Percentiles rank a stretch among this genome's conserved stretches.
Evolutionary conservation across 1,140 invertebrate species (phyloP).

Genomic region (Micrasema minimum): DNA sequence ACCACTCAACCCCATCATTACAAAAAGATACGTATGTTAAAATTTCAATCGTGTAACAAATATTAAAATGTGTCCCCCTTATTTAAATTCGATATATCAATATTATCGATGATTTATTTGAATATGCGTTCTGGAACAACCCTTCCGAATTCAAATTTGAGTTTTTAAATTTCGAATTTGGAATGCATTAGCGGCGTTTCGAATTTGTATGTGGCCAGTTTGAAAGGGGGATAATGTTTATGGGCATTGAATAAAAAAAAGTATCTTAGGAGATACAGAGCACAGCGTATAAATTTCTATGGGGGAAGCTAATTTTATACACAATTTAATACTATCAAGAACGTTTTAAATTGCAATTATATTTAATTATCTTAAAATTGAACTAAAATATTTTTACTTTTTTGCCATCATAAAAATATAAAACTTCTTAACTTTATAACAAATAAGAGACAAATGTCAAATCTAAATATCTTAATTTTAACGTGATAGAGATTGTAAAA

Average conservation of each 20-base stretch:
- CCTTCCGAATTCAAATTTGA: slow-evolving; percentile 21
- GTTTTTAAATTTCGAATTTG: slow-evolving; percentile 5
- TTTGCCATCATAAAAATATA: no score
- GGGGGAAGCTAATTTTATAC: no score
- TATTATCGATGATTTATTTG: slow-evolving; percentile 34
- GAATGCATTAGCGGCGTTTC: slow-evolving; percentile 30
- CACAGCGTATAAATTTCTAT: no score
- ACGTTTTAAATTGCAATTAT: no score
- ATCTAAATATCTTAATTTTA: no score
- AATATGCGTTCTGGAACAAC: slow-evolving; percentile 11
- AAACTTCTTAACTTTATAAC: no score
- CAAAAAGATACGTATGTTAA: neutral
- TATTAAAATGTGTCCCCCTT: slow-evolving; percentile 5
- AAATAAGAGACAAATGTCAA: no score
- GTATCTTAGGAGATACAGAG: no score
- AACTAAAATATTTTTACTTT: no score
- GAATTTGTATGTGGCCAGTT: slow-evolving; percentile 14
- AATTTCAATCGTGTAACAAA: neutral
- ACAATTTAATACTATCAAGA: no score
- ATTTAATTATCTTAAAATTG: no score
- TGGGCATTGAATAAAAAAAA: neutral
- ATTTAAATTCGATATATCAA: slow-evolving; percentile 26
- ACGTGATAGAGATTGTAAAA: no score
- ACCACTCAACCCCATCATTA: slow-evolving; percentile 21
- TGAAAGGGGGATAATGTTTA: slow-evolving; percentile 1